These are phyloP conservation scores for Aphaenogaster rudis DNA, from an alignment of 1,140 invertebrate genomes.

Conservation along the genomic window DNA sequence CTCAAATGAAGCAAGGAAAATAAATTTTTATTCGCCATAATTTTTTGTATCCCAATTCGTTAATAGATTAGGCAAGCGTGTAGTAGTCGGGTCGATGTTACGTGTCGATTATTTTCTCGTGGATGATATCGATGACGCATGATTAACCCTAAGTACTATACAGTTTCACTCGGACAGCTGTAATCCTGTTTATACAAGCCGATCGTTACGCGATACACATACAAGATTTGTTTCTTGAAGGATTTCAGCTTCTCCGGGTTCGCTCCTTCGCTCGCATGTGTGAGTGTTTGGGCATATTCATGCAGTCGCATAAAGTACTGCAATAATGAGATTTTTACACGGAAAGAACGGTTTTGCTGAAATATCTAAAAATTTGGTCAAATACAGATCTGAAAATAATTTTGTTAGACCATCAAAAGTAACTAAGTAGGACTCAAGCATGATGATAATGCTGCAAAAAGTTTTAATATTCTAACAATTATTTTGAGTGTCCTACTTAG, in stretches of 20 bases:
- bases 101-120: constrained; percentile 17
- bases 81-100: neutral
- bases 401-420: too few relatives aligned
- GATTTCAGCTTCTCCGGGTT: constrained; percentile 1
- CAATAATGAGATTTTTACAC: neutral
- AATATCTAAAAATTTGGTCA: too few relatives aligned
- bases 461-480: too few relatives aligned
- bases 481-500: too few relatives aligned
- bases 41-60: neutral
- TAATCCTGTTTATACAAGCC: constrained; percentile 68
- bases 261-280: neutral
- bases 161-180: constrained; percentile 57
- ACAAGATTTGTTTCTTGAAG: constrained; percentile 44
- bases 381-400: too few relatives aligned
- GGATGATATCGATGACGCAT: constrained; percentile 49
- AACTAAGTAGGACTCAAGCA: too few relatives aligned
- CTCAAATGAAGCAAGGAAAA: neutral
- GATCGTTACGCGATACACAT: neutral
- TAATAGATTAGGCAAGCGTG: neutral
- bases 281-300: constrained; percentile 8
- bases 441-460: too few relatives aligned
- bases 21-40: neutral
- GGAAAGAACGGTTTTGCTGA: too few relatives aligned
- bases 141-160: constrained; percentile 57
- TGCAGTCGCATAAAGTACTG: neutral